A percentile compares a stretch with the other conserved stretches of the same genome.
Conservation (phyloP, 30 jellyfish, hydroid and myxozoan genomes). For the Clytia hemisphaerica region DNA sequence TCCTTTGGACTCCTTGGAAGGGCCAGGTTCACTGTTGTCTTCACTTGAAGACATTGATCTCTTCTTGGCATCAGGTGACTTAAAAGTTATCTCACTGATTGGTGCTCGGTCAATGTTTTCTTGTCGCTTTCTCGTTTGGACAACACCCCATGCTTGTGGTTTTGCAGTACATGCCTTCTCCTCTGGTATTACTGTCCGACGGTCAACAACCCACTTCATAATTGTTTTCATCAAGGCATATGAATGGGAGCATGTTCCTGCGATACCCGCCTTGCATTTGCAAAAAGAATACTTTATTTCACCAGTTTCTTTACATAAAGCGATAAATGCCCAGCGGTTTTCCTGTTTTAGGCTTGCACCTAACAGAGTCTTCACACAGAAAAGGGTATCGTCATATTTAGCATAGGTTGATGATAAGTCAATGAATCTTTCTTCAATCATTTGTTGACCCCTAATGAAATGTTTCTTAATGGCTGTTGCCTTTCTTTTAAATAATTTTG, state of each 20-base stretch:
- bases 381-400: not conserved
- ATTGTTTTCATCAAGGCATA: slow-evolving; percentile 8
- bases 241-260: slow-evolving; percentile 24
- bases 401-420: slow-evolving; percentile 10
- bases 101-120: slow-evolving; percentile 4
- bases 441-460: slow-evolving; percentile 1
- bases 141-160: slow-evolving; percentile 11
- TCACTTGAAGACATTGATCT: not conserved
- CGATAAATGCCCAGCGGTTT: slow-evolving; percentile 12
- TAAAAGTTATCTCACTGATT: not conserved
- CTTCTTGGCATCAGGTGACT: not conserved
- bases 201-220: slow-evolving; percentile 10
- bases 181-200: slow-evolving; percentile 8
- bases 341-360: slow-evolving; percentile 12
- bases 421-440: slow-evolving; percentile 15
- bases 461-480: slow-evolving; percentile 9
- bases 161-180: slow-evolving; percentile 15
- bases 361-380: not conserved
- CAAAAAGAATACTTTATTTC: not conserved
- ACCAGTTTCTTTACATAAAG: slow-evolving; percentile 3
- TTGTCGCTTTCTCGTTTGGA: slow-evolving; percentile 10
- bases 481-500: not conserved
- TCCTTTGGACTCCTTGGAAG: not conserved
- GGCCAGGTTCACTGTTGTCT: not conserved
- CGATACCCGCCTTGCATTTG: slow-evolving; percentile 7